phyloP scores from a whole-genome alignment of 2,888 invertebrate species.

The Cryptus armator region DNA sequence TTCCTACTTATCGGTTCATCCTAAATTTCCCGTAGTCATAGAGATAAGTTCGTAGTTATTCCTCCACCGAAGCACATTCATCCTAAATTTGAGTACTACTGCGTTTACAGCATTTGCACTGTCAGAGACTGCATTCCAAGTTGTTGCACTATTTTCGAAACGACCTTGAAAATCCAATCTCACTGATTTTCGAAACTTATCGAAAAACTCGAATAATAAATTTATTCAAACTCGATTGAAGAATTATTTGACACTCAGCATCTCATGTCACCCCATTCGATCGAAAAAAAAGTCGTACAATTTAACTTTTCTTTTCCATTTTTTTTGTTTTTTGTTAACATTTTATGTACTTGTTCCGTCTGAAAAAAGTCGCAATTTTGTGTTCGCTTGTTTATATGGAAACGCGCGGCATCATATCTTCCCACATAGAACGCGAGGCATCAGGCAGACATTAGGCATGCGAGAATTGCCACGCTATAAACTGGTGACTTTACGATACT shows the following conservation, averaged over 20 bases:
- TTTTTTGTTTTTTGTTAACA: slow-evolving; percentile 17
- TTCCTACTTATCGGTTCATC: background rate
- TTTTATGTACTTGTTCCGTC: slow-evolving; percentile 1
- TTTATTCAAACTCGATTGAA: background rate
- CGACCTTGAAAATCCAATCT: background rate
- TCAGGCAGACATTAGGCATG: slow-evolving; percentile 63
- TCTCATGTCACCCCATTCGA: no score
- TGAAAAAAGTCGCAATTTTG: slow-evolving; percentile 18
- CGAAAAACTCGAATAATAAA: slow-evolving; percentile 58
- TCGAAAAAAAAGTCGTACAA: background rate
- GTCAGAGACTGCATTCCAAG: background rate
- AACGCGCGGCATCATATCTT: slow-evolving; percentile 16
- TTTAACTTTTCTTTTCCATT: no score
- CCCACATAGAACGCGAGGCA: slow-evolving; percentile 51
- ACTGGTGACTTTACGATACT: background rate
- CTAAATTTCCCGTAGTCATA: background rate
- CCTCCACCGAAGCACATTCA: background rate
- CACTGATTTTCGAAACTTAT: background rate
- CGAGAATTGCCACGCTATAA: slow-evolving; percentile 56
- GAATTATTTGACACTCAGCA: no score
- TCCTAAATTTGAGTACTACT: background rate
- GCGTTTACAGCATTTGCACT: background rate
- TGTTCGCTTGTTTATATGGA: slow-evolving; percentile 13
- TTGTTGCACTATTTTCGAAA: background rate
- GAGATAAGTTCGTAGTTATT: background rate